These are phyloP conservation scores for Ariolimax columbianus DNA, from an alignment of 2,888 invertebrate species.

Conservation along the genomic window DNA sequence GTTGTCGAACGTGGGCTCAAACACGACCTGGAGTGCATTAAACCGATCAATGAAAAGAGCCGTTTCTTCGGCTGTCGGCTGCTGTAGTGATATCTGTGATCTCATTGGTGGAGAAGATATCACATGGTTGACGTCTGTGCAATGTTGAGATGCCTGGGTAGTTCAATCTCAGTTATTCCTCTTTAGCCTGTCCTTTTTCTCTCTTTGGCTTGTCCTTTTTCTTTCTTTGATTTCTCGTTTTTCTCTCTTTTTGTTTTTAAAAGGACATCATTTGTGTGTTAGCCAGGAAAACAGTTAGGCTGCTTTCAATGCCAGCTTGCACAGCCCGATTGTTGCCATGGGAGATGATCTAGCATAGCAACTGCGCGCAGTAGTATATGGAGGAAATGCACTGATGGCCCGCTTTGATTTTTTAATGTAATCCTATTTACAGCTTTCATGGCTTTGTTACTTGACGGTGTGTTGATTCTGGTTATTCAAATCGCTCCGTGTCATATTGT, in stretches of 20 bases:
- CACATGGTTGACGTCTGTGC: constrained; percentile 28
- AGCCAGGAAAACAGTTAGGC: constrained; percentile 2
- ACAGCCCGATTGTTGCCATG: background rate
- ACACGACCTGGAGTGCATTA: constrained; percentile 24
- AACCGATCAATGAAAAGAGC: constrained; percentile 37
- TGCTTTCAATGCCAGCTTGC: background rate
- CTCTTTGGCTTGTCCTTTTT: constrained; percentile 6
- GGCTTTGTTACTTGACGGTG: no score
- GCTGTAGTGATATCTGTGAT: constrained; percentile 7
- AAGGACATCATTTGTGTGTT: constrained; percentile 15
- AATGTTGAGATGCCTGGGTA: constrained; percentile 32
- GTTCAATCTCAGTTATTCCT: constrained; percentile 9
- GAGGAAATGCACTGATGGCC: background rate
- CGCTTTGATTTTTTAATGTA: background rate
- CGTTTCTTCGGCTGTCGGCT: constrained; percentile 31
- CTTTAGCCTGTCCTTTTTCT: background rate
- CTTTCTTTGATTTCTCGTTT: no score
- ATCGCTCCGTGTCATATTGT: no score
- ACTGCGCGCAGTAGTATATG: background rate
- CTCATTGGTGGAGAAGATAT: constrained; percentile 34
- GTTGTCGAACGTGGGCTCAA: constrained; percentile 26
- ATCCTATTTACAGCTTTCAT: background rate
- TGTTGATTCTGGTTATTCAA: no score
- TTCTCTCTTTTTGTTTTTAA: constrained; percentile 19
- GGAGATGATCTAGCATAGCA: background rate